Base-by-base conservation (phyloP, 2,797 vertebrate genomes). In the Siniperca obscura region DNA sequence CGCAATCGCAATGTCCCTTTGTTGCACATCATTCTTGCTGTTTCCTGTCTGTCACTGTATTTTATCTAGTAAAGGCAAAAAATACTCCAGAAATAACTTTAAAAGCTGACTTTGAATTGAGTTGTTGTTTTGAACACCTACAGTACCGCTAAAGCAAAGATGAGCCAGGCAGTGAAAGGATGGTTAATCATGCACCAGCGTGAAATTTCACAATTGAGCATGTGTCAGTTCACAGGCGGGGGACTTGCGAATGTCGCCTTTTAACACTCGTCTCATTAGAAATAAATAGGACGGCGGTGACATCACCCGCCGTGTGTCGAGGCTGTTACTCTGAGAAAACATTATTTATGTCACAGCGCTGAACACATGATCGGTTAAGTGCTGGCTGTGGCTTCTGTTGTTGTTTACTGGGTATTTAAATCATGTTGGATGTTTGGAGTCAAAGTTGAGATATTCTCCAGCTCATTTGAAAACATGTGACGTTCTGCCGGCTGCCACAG, bases 161-260 rank as follows among this genome's bases (percentile, higher is more conserved):
- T 0, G 6, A 50, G 52, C 19, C 34, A 13, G 19, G 19, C n/a
- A 7, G 9, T 5, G 2, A 57, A 70, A 36, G 16, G 36, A 1
- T 3, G 1, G 48, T 40, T 62, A 55, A 64, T 79, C 50, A 40
- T 22, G 16, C 14, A 40, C 14, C 73, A 12, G 40, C 1, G 17
- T 74, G 67, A 74, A 66, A 53, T 34, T 68, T 62, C 70, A 70
- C 53, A 50, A n/a, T 2, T 5, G 66, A 68, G 44, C 80, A n/a
- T 27, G 57, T 59, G 22, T 30, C 30, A 25, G 73, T 50, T 48
- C 42, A 48, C 67, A 78, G 83, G 36, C 25, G 27, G 50, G 14
- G 70, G 62, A 74, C 25, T 57, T 12, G 77, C 55, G 67, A 79
- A 61, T 5, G 7, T 21, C 40, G 53, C 74, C 30, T 79, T 12